phyloP scores from a whole-genome alignment of 2,113 vertebrate genomes.

The Thermophis baileyi region DNA sequence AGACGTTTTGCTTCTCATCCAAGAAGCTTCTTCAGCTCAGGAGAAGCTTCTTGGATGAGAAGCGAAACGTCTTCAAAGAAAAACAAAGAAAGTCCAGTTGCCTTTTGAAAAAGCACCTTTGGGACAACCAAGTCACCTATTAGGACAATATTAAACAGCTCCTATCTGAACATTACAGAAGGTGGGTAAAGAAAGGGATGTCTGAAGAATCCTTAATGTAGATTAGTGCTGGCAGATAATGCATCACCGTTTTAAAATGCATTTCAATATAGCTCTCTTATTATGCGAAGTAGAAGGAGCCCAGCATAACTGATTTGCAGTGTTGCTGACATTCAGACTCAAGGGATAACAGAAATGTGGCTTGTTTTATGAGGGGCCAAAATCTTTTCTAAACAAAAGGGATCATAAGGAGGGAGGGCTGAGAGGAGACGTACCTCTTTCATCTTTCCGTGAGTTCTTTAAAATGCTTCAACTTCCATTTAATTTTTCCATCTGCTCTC shows the following conservation, averaged over 20 bases:
- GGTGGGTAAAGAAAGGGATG: neutral
- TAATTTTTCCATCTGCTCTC: neutral
- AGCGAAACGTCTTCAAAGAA: neutral
- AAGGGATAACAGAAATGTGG: slow-evolving; percentile 39
- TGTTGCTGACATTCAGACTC: neutral
- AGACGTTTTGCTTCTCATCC: neutral
- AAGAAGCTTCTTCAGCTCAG: neutral
- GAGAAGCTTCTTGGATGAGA: neutral
- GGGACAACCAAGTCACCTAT: neutral
- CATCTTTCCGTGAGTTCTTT: neutral
- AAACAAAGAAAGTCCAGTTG: neutral
- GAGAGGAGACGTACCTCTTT: slow-evolving; percentile 22
- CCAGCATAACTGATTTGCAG: slow-evolving; percentile 26
- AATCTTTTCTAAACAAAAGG: neutral
- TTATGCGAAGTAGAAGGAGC: slow-evolving; percentile 14
- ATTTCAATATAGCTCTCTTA: slow-evolving; percentile 37
- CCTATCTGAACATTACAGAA: neutral
- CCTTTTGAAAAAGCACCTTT: neutral
- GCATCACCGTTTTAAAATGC: slow-evolving; percentile 38
- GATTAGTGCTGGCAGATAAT: slow-evolving; percentile 41
- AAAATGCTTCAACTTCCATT: neutral
- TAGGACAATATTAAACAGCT: neutral
- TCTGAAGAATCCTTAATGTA: slow-evolving; percentile 43
- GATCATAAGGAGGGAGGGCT: slow-evolving; percentile 7
- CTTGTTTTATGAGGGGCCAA: slow-evolving; percentile 47